These are phyloP conservation scores for Drosophila leontia DNA, from an alignment of 1,140 invertebrate species.

Conservation along the genomic window DNA sequence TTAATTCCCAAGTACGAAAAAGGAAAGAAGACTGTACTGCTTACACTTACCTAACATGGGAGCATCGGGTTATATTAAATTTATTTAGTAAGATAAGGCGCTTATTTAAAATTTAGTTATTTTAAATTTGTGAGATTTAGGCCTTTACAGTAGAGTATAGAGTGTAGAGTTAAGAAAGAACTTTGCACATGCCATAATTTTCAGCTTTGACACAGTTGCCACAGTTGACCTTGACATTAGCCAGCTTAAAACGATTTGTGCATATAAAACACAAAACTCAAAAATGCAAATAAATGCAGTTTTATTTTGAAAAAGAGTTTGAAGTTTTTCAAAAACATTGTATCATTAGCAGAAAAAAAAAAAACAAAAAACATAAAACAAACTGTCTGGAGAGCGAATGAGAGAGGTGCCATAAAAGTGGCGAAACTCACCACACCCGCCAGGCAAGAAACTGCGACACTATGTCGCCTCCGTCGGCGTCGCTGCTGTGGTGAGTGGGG, in stretches of 20 bases:
- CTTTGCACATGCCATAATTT: constrained; percentile 11
- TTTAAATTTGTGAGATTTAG: not conserved
- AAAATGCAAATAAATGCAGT: constrained; percentile 15
- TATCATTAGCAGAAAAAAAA: constrained; percentile 1
- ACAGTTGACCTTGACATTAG: constrained; percentile 13
- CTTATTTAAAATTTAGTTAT: not conserved
- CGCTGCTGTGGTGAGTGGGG: constrained; percentile 25
- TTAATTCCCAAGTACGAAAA: too few relatives aligned
- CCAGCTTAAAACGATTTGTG: constrained; percentile 4
- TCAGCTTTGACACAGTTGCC: constrained; percentile 7
- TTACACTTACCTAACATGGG: too few relatives aligned
- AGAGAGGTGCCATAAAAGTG: constrained; percentile 63
- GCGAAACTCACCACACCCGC: constrained; percentile 63
- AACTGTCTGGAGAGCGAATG: constrained; percentile 12
- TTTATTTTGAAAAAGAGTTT: not conserved
- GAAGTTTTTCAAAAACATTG: constrained; percentile 24
- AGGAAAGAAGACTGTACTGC: too few relatives aligned
- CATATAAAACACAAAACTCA: not conserved
- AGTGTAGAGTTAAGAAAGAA: not conserved
- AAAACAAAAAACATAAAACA: constrained; percentile 3
- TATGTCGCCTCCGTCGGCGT: constrained; percentile 12
- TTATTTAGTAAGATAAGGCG: too few relatives aligned
- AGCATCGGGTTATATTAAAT: too few relatives aligned
- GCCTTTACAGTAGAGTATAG: not conserved
- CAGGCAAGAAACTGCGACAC: constrained; percentile 22